These are phyloP conservation scores for Scleropages formosus DNA, from an alignment of 2,797 vertebrate genomes.

Conservation along the genomic window DNA sequence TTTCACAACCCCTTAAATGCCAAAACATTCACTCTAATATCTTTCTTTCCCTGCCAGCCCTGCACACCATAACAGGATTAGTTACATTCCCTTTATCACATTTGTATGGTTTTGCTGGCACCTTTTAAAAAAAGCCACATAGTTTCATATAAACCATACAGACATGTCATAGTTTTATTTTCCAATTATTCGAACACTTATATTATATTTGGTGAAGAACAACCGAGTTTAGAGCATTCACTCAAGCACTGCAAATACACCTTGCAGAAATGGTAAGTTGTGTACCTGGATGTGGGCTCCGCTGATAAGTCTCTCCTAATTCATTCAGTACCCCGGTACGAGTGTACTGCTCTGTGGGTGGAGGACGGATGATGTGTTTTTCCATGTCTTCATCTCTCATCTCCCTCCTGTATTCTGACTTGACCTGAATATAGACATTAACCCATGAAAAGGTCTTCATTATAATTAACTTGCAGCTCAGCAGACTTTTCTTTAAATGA, in stretches of 20 bases:
- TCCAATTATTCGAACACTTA: no score
- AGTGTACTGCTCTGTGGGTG: slow-evolving; percentile 62
- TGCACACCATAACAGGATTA: no score
- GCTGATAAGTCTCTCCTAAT: slow-evolving; percentile 43
- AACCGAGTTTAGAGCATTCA: no score
- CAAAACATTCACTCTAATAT: no score
- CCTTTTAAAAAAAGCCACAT: no score
- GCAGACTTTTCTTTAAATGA: neutral
- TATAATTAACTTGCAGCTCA: neutral
- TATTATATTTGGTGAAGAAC: no score
- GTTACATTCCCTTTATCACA: no score
- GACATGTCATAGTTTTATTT: no score
- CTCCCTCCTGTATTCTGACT: slow-evolving; percentile 56
- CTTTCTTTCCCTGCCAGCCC: no score
- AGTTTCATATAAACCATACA: no score
- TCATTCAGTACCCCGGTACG: slow-evolving; percentile 51
- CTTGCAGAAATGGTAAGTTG: neutral
- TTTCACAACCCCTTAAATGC: no score
- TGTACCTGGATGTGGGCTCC: slow-evolving; percentile 72
- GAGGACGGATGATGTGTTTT: slow-evolving; percentile 76
- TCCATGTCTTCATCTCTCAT: slow-evolving; percentile 72
- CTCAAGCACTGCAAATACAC: neutral
- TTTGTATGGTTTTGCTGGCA: no score
- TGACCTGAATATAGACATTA: slow-evolving; percentile 58
- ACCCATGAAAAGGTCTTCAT: neutral